Base-by-base conservation (phyloP, 2,797 vertebrate genomes). In the Chaenodraco wilsoni region DNA sequence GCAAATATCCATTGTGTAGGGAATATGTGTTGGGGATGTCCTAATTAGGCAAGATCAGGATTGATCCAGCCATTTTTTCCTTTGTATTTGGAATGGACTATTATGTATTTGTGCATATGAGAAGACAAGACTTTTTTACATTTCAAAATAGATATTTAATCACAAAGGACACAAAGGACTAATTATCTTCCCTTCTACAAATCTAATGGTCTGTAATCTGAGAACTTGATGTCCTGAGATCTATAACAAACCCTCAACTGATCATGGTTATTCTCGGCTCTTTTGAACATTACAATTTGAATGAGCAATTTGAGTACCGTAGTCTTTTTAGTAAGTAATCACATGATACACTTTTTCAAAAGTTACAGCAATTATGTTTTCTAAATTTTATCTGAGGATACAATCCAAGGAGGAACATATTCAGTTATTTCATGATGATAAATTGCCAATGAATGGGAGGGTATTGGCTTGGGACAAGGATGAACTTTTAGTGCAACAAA, bases 401-500 rank as follows among this genome's bases (percentile, higher is more conserved):
- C 40, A 78, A 82, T 78, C 55, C 58, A 74, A 58, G 63, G 46
- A 77, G 50, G 55, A 78, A 45, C 70, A 33, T 5, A 67, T 71
- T 61, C 70, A 21, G 60, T 57, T 46, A 65, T 72, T 69, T 81
- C 44, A 65, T 74, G 72, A 66, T 78, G 81, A 84, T 83, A 84
- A 79, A 78, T 69, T 63, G 71, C 40, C 70, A 73, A 59, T 69
- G 84, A 81, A 58, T 37, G 73, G 61, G 61, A 70, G 72, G 48
- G 46, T 64, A 78, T 54, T 50, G 76, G 72, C 81, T 84, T 46
- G 79, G 86, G 84, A 89, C 76, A 44, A 54, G 60, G 78, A 75
- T 84, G 87, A 85, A 91, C 83, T 86, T 79, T 69, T 72, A 55
- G 73, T 43, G 62, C 84, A 78, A 84, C 85, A 88, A 84, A 87